These are phyloP conservation scores for Diplogasteroides magnus DNA, from an alignment of 1,140 invertebrate species.

Conservation along the genomic window DNA sequence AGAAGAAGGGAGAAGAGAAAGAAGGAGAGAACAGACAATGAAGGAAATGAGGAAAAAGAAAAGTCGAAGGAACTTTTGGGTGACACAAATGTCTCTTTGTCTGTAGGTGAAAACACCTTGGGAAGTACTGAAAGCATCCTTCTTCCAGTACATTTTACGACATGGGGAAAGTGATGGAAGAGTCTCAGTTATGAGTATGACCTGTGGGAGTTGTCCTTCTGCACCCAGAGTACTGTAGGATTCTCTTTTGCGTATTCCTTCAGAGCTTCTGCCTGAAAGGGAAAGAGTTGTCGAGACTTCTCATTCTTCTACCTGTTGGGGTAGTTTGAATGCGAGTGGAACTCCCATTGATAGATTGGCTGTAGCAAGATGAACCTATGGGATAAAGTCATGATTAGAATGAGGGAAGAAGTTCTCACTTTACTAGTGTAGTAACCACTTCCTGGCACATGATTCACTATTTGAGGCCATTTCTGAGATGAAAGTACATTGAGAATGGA, in stretches of 20 bases:
- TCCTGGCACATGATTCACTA: slow-evolving; percentile 88
- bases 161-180: too few species aligned
- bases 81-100: too few species aligned
- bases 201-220: slow-evolving; percentile 85
- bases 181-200: background rate
- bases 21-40: too few species aligned
- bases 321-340: slow-evolving; percentile 80
- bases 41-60: too few species aligned
- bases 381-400: background rate
- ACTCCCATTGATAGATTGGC: slow-evolving; percentile 69
- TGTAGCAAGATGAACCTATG: slow-evolving; percentile 68
- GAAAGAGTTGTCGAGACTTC: background rate
- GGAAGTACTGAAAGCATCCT: too few species aligned
- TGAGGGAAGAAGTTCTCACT: slow-evolving; percentile 59
- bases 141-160: too few species aligned
- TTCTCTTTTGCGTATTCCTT: slow-evolving; percentile 67
- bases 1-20: too few species aligned
- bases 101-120: too few species aligned
- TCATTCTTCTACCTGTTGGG: slow-evolving; percentile 70
- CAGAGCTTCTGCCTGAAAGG: background rate
- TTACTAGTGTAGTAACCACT: slow-evolving; percentile 91
- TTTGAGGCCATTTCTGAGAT: slow-evolving; percentile 5
- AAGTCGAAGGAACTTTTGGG: too few species aligned
- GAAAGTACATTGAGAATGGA: background rate
- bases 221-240: slow-evolving; percentile 73